phyloP scores from a whole-genome alignment of 2,888 invertebrate genomes.

The Incurvaria masculella region DNA sequence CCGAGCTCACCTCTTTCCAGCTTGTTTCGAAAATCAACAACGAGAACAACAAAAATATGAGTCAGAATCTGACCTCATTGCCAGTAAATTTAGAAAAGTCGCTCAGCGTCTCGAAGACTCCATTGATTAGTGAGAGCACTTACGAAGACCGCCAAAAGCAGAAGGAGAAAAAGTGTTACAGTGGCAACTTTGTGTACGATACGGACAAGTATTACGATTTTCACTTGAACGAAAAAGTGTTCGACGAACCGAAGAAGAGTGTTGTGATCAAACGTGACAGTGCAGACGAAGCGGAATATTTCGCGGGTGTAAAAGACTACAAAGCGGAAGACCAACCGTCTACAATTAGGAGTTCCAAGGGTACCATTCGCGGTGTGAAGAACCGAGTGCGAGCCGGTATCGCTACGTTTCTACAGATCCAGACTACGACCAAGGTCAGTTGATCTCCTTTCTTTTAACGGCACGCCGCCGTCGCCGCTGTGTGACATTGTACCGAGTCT shows the following conservation, averaged over 20 bases:
- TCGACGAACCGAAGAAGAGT: conserved; percentile 36
- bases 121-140: conserved; percentile 62
- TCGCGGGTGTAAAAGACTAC: conserved; percentile 77
- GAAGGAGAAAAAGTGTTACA: conserved; percentile 43
- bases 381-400: conserved; percentile 94
- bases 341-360: conserved; percentile 87
- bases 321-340: conserved; percentile 62
- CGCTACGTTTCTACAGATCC: conserved; percentile 89
- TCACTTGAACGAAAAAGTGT: conserved; percentile 72
- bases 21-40: conserved; percentile 50
- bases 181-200: conserved; percentile 61
- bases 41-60: conserved; percentile 32
- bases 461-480: too few relatives aligned
- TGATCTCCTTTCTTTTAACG: conserved; percentile 6
- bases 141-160: conserved; percentile 63
- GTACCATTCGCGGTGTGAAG: conserved; percentile 91
- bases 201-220: conserved; percentile 80
- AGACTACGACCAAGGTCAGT: conserved; percentile 76
- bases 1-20: conserved; percentile 50
- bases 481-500: neutral
- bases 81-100: conserved; percentile 21
- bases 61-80: conserved; percentile 25
- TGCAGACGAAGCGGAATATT: conserved; percentile 61
- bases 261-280: conserved; percentile 42
- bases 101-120: conserved; percentile 28